Base-by-base conservation (phyloP, 2,113 vertebrate species). In the Podiceps cristatus region DNA sequence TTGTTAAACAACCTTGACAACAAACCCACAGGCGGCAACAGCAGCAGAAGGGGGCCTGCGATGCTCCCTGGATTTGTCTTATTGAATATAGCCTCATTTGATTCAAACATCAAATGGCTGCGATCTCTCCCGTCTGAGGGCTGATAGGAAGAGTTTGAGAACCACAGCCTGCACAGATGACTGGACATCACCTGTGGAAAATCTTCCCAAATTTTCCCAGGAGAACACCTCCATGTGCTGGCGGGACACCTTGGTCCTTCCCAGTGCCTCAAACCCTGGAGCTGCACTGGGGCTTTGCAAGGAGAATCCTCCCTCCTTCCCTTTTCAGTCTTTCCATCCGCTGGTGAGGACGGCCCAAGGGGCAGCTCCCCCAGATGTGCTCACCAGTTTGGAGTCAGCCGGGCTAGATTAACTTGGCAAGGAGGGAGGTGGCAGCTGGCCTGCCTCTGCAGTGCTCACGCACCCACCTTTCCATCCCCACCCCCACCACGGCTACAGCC, bases 1-100 rank as follows among this genome's bases (percentile, higher is more conserved):
- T 93, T 96, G 94, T 95, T 97, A 1, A 97, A 97, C 94, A 97
- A 94, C 94, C 94, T 96, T 97, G 91, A 97, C 96, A 96, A 97
- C 79, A 97, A 95, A 95, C 82, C 95, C 95, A 97, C 47, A 75
- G 95, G 96, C 66, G 31, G 53, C 62, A 59, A 79, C 52, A 86
- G 81, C 78, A 93, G 95, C 68, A 84, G 90, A 94, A 95, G 78
- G 90, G 90, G 85, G 71, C 66, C 58, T 59, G 81, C 0, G 0
- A 95, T 1, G 16, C 68, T 95, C 56, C 83, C 52, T 89, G 64
- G 56, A 81, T 96, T 83, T 71, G 76, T 73, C 89, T 92, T 84
- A 94, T 80, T 95, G 64, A 95, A 91, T 22, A 44, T 13, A 88
- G 64, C 72, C 68, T 97, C 67, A 83, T 90, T 92, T 86, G 83